Percentiles rank a stretch among this genome's conserved stretches.
Evolutionary conservation across 1,140 invertebrate species (phyloP).

Genomic region (Acromyrmex echinatior): DNA sequence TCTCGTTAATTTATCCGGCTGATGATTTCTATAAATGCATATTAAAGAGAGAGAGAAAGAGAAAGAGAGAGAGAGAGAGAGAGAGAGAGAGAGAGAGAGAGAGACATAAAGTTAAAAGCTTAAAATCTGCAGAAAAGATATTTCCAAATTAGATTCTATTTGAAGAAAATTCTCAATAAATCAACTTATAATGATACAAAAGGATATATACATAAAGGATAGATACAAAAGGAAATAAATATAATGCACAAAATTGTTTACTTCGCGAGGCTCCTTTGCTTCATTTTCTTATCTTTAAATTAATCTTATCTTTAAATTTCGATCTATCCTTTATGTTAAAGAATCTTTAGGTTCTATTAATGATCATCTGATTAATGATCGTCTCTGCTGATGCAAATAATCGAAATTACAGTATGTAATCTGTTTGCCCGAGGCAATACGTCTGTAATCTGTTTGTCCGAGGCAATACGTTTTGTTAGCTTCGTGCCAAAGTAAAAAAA

Average conservation of each 20-base stretch:
- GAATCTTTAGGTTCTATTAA: too few species aligned
- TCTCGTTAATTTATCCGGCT: constrained; percentile 1
- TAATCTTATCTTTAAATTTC: background rate
- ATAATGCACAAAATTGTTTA: background rate
- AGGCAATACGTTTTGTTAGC: too few species aligned
- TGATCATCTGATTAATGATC: too few species aligned
- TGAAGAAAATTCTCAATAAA: background rate
- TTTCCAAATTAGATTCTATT: background rate
- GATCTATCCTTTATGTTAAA: background rate
- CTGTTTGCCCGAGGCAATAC: too few species aligned
- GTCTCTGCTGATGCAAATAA: too few species aligned
- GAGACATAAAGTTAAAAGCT: too few species aligned
- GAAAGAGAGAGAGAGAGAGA: background rate
- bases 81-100: background rate
- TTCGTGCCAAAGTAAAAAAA: too few species aligned
- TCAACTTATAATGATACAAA: background rate
- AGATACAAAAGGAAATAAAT: background rate
- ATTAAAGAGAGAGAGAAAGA: too few species aligned
- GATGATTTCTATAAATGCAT: background rate
- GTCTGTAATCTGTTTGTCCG: too few species aligned
- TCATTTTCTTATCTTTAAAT: background rate
- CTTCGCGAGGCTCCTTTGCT: background rate
- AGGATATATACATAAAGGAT: background rate
- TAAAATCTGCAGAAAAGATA: too few species aligned
- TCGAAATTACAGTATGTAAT: too few species aligned